Base-by-base conservation (phyloP, 2,113 vertebrate genomes). In the Oriolus oriolus region DNA sequence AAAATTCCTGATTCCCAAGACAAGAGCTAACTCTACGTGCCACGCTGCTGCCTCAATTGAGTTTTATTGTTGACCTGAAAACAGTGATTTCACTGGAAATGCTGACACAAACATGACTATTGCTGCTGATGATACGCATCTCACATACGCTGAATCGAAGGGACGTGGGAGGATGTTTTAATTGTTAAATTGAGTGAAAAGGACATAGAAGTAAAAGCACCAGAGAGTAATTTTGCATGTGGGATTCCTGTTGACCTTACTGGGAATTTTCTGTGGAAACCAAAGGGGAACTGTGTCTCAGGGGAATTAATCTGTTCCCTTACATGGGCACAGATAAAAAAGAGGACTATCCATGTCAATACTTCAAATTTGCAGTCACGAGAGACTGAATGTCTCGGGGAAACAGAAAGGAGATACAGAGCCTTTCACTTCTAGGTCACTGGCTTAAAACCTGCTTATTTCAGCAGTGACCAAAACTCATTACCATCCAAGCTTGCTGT, bases 341-440 rank as follows among this genome's bases (percentile, higher is more conserved):
- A 68, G 26, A 80, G 27, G 54, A 84, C 84, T 96, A 93, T 94
- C 92, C 75, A 88, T 77, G 89, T 94, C 95, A 91, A 90, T 92
- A 93, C 85, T 87, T 95, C 86, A 93, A 91, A 96, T 94, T 59
- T 87, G 80, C 84, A 96, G 90, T 91, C 95, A 96, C 20, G 11
- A 94, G 90, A 95, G 91, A 93, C 75, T 45, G 90, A 82, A 68
- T 91, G 87, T 95, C 95, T 96, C 11, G 3, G 35, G 47, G 71
- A 96, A 95, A 95, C 71, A 93, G 84, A 94, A 88, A 92, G 78
- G 71, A 83, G 60, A 95, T 81, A 85, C 45, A 78, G n/a, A 95
- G 84, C 87, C 74, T 91, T 96, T 97, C 92, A 59, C 95, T 97
- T 97, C 94, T 92, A 96, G 96, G 97, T 97, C 97, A 97, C 90